These are phyloP conservation scores for Actinia equina DNA, from an alignment of 64 coral and sea anemone species.

Conservation along the genomic window DNA sequence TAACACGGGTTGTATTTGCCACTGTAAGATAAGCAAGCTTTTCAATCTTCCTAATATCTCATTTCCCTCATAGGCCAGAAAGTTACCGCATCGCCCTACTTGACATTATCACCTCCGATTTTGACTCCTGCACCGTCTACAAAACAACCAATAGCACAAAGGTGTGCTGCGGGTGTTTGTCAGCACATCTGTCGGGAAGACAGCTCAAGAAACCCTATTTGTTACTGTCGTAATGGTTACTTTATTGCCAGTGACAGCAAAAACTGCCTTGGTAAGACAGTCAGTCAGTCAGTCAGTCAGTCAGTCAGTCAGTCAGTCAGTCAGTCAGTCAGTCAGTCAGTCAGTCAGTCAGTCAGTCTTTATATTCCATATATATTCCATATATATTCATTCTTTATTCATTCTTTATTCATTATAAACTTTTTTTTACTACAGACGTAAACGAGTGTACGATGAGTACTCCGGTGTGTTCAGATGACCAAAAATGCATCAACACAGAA, in stretches of 20 bases:
- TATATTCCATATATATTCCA: too few species aligned
- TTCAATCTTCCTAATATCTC: neutral
- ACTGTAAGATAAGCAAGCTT: too few species aligned
- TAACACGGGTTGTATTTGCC: too few species aligned
- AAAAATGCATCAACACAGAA: conserved; percentile 37
- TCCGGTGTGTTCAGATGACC: neutral
- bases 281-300: neutral
- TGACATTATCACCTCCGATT: neutral
- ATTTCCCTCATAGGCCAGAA: neutral
- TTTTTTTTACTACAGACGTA: conserved; percentile 29
- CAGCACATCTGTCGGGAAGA: conserved; percentile 36
- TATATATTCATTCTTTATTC: neutral
- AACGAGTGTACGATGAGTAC: conserved; percentile 29
- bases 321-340: neutral
- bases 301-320: neutral
- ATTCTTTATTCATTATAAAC: neutral
- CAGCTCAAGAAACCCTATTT: conserved; percentile 11
- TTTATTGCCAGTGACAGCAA: conserved; percentile 1
- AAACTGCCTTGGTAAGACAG: conserved; percentile 27
- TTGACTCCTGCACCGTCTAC: neutral
- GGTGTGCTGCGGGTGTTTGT: conserved; percentile 28
- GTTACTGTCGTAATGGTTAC: conserved; percentile 32
- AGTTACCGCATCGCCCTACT: neutral
- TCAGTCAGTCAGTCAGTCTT: too few species aligned
- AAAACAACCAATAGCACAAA: neutral